Evolutionary conservation across 1,140 invertebrate species (phyloP), one percentile per base, ranked within the genome.

Genomic region (Asbolus verrucosus): DNA sequence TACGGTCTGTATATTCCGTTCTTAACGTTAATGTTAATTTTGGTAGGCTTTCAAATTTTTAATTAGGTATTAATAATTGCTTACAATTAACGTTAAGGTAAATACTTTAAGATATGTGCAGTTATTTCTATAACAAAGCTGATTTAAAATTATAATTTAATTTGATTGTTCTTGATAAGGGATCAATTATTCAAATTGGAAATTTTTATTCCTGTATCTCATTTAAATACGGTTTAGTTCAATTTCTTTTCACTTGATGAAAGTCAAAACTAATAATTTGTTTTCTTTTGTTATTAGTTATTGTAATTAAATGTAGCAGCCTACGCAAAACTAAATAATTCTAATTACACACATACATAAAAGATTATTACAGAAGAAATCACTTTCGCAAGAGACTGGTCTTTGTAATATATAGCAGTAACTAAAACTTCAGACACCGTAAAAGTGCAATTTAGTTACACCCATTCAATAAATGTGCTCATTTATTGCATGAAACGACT

Each of bases 51-150:
- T 54, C 46, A 13, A 18, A 21, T 24, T 11, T 9, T 50, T 50
- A 50, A 54, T 54, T 54, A n/a, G n/a, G n/a, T n/a, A 27, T n/a
- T 21, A 50, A 21, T 54, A 27, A 54, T 54, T 54, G 46, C n/a
- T n/a, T n/a, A 11, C 11, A 54, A 27, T 54, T 27, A 27, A 54
- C 15, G 27, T 54, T 54, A 54, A 27, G 13, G 19, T 21, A 27
- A 27, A 2, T 43, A 14, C 19, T 54, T 27, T 54, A 54, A 11
- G 46, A 54, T 46, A 13, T 21, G 0, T 14, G 21, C 21, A 18
- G 18, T 24, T n/a, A 27, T 27, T 54, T 54, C 27, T 6, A 2
- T 54, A 54, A 54, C 46, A 54, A 54, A 54, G 1, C 9, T 27
- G 8, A 30, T 54, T 54, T 13, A 13, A 54, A 54, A 54, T 54